Percentiles rank a stretch among this genome's conserved stretches.
Conservation (phyloP, 2,888 invertebrate species). For the Euproctis similis region DNA sequence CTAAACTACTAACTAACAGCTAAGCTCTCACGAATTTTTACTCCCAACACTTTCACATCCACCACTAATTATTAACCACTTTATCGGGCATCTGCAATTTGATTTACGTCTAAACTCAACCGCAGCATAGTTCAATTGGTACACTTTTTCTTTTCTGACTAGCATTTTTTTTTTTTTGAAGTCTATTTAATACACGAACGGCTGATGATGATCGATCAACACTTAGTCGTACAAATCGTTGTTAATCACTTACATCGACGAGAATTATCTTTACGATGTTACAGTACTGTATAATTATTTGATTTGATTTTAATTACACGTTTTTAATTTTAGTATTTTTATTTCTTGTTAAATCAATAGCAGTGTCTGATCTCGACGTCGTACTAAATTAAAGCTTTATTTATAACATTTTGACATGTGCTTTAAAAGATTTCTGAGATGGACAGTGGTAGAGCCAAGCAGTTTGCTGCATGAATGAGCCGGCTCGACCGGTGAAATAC, state of each 20-base stretch:
- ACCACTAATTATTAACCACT: conserved; percentile 76
- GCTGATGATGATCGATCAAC: conserved; percentile 26
- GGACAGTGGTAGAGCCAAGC: too few species aligned
- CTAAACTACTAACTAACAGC: too few species aligned
- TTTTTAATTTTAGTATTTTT: too few species aligned
- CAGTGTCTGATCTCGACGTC: too few species aligned
- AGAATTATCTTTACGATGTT: conserved; percentile 28
- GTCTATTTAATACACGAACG: conserved; percentile 35
- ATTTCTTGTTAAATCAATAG: too few species aligned
- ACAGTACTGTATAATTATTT: too few species aligned
- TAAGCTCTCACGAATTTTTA: conserved; percentile 75
- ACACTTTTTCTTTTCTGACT: conserved; percentile 70
- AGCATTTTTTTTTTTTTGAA: conserved; percentile 59
- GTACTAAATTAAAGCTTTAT: too few species aligned
- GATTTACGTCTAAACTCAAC: conserved; percentile 73
- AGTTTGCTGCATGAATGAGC: too few species aligned
- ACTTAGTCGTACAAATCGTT: conserved; percentile 17
- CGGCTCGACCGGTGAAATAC: too few species aligned
- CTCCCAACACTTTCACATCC: conserved; percentile 74
- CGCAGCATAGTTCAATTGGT: conserved; percentile 65
- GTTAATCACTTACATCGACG: conserved; percentile 28
- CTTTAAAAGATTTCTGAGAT: too few species aligned
- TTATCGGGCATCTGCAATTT: conserved; percentile 76
- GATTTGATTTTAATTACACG: too few species aligned
- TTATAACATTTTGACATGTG: too few species aligned